Evolutionary conservation across 2,888 invertebrate species (phyloP), one percentile per base, ranked within the genome.

Genomic region (Eulithis testata): DNA sequence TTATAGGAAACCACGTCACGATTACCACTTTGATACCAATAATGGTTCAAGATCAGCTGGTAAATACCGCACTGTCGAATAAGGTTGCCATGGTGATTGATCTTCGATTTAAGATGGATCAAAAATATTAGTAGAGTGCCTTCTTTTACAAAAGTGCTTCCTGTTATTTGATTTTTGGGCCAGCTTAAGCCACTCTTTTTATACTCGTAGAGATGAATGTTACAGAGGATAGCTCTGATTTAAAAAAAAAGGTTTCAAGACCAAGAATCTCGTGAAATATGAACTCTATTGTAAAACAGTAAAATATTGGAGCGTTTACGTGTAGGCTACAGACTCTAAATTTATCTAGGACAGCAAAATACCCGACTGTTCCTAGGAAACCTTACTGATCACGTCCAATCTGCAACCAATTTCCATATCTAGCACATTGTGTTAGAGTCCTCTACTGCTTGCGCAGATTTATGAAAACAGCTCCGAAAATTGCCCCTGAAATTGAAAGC

Each of bases 271-370:
- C 40, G 21, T 21, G 21, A 21, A 21, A 2, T 21, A 21, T 21
- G 2, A 21, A 21, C 21, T 21, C 21, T 21, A 21, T 1, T 21
- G 2, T 21, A 21, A 21, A 21, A 21, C 21, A 50, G 37, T n/a
- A 56, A 44, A 21, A 61, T 43, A 52, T 60, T 58, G 12, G 43
- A 54, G 45, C 37, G 36, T 58, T 68, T 47, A 63, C 79, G 76
- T 81, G 80, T 74, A 75, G 14, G 2, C 21, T 21, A 78, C 77
- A 72, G 75, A 79, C 76, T 72, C 76, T 76, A 72, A 73, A 64
- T 75, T 78, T 77, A 83, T 79, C 80, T 82, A 83, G 80, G 78
- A 80, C 82, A 82, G 82, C 80, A 83, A 88, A 87, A 84, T 84
- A 87, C 80, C 76, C 72, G 71, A 68, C 73, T 73, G 67, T 68